Evolutionary conservation across 2,888 invertebrate species (phyloP).

Genomic region (Lasioglossum zephyrum): DNA sequence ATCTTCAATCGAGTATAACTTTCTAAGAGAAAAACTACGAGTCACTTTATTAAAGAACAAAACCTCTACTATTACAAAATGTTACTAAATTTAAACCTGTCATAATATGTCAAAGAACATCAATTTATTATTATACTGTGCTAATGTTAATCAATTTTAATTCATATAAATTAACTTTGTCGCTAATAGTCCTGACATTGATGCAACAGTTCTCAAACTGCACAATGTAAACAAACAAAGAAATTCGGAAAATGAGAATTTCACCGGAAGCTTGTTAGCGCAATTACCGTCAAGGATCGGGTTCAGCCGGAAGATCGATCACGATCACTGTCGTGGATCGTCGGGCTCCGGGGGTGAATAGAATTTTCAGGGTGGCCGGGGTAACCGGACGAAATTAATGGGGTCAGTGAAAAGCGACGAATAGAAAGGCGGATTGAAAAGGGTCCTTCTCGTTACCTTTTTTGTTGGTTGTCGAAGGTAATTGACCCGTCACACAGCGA

Average conservation of each 20-base stretch:
- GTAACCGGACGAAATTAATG: slow-evolving; percentile 5
- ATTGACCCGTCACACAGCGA: slow-evolving; percentile 30
- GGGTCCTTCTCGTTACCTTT: slow-evolving; percentile 8
- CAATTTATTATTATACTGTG: not conserved
- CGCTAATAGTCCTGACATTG: not conserved
- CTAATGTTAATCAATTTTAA: not conserved
- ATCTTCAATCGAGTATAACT: not conserved
- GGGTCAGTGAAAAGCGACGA: slow-evolving; percentile 17
- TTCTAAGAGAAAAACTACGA: not conserved
- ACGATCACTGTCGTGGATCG: not conserved
- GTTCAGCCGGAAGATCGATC: not conserved
- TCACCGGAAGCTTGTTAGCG: not conserved
- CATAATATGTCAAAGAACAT: not conserved
- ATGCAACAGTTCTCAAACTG: not conserved
- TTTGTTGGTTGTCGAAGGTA: slow-evolving; percentile 22
- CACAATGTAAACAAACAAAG: not conserved
- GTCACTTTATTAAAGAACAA: not conserved
- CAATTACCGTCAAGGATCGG: not conserved
- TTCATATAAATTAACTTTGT: not conserved
- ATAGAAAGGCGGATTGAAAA: slow-evolving; percentile 1
- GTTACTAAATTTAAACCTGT: not conserved
- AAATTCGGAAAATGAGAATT: not conserved
- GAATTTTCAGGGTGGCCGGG: slow-evolving; percentile 5
- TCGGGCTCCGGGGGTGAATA: not conserved
- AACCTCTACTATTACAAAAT: not conserved